Percentiles rank a stretch among this genome's conserved stretches.
Evolutionary conservation across 2,888 invertebrate species (phyloP).

Genomic region (Merodon equestris): DNA sequence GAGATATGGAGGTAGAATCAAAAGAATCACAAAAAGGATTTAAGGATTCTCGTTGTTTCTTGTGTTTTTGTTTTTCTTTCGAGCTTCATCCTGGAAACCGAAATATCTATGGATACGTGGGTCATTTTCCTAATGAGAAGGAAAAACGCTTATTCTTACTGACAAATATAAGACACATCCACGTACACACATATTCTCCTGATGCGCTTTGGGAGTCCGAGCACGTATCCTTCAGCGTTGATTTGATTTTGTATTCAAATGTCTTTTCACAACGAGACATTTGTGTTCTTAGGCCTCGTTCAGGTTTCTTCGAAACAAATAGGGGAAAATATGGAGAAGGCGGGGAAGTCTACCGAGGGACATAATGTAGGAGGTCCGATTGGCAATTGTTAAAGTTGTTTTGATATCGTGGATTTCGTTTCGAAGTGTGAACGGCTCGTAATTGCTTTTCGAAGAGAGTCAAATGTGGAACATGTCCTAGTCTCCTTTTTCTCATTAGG

Average conservation of each 20-base stretch:
- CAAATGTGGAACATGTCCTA: no score
- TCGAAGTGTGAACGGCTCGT: slow-evolving; percentile 38
- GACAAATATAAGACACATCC: slow-evolving; percentile 44
- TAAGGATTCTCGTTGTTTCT: slow-evolving; percentile 9
- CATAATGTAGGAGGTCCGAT: not conserved
- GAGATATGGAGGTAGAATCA: not conserved
- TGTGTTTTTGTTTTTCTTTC: not conserved
- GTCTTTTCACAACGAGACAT: slow-evolving; percentile 20
- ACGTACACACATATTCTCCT: not conserved
- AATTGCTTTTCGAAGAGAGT: slow-evolving; percentile 7
- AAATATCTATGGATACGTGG: slow-evolving; percentile 60
- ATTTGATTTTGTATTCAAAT: slow-evolving; percentile 66
- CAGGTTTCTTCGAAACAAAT: no score
- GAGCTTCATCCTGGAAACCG: slow-evolving; percentile 43
- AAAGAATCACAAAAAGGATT: slow-evolving; percentile 40
- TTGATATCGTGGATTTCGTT: slow-evolving; percentile 41
- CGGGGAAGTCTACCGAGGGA: not conserved
- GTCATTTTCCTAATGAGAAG: slow-evolving; percentile 65
- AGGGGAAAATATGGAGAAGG: no score
- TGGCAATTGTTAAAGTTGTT: slow-evolving; percentile 1
- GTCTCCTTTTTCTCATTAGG: no score
- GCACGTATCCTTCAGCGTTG: slow-evolving; percentile 56
- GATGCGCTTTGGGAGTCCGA: slow-evolving; percentile 42
- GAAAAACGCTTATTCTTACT: slow-evolving; percentile 52
- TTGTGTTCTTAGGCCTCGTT: slow-evolving; percentile 5